Percentiles rank a stretch among this genome's conserved stretches.
Evolutionary conservation across 2,888 invertebrate species (phyloP).

Genomic region (Torymus tubicola): DNA sequence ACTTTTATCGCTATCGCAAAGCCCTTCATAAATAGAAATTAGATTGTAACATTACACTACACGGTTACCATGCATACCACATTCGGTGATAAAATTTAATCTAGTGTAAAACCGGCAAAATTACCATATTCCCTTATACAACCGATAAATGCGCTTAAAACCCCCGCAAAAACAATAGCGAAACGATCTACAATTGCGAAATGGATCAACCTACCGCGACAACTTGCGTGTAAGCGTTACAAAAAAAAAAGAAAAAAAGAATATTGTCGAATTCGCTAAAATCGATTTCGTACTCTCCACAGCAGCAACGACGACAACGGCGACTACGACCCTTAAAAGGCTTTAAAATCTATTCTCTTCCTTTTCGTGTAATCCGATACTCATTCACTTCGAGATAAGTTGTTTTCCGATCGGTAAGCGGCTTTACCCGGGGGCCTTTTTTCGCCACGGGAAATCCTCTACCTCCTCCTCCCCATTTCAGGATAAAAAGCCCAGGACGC

Average conservation of each 20-base stretch:
- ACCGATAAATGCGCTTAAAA: too few relatives aligned
- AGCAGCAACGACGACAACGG: background rate
- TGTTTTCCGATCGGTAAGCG: conserved; percentile 46
- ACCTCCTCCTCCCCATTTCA: background rate
- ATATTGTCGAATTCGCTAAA: background rate
- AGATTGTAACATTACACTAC: too few relatives aligned
- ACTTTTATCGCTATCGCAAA: too few relatives aligned
- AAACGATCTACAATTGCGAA: too few relatives aligned
- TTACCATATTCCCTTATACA: too few relatives aligned
- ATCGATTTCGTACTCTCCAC: background rate
- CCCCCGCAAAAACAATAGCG: too few relatives aligned
- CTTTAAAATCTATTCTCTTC: conserved; percentile 40
- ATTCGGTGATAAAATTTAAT: too few relatives aligned
- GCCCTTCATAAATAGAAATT: too few relatives aligned
- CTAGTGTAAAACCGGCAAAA: too few relatives aligned
- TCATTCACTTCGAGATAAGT: conserved; percentile 48
- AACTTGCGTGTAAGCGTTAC: background rate
- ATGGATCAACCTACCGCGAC: too few relatives aligned
- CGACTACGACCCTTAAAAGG: conserved; percentile 24
- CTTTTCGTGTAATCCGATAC: conserved; percentile 45
- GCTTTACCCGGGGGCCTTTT: conserved; percentile 11
- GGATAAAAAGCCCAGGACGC: background rate
- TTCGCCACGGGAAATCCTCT: conserved; percentile 8
- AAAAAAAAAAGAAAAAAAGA: background rate
- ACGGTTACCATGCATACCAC: too few relatives aligned